phyloP scores from a whole-genome alignment of 2,797 vertebrate genomes.

The Cossypha polioptera region DNA sequence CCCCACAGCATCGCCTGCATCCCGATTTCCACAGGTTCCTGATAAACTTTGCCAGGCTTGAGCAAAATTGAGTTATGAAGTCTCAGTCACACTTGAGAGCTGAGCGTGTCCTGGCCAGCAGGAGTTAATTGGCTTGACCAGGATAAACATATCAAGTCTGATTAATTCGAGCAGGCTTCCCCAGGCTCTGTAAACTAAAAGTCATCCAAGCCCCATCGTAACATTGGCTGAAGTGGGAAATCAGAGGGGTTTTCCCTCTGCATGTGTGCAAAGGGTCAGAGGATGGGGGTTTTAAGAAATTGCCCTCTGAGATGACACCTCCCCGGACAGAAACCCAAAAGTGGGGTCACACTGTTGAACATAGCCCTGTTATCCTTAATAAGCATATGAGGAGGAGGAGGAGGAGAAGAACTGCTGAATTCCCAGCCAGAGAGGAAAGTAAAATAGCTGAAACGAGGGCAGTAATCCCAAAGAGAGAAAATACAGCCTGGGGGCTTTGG shows the following conservation, averaged over 20 bases:
- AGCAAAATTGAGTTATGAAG: not conserved
- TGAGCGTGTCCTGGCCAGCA: not conserved
- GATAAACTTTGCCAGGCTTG: not conserved
- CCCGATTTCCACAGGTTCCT: not conserved
- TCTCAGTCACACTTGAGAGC: not conserved
- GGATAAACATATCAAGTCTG: conserved; percentile 38
- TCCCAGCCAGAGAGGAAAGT: not conserved
- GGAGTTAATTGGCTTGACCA: conserved; percentile 47
- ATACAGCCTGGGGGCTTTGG: not conserved
- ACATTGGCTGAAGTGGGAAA: not conserved
- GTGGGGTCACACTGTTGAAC: not conserved
- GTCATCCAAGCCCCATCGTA: not conserved
- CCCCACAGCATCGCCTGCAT: not conserved
- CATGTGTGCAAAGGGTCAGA: fast-evolving
- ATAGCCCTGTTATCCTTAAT: not conserved
- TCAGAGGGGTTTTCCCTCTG: not conserved
- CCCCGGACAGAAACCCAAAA: not conserved
- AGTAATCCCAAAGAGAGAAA: not conserved
- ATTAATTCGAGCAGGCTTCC: conserved; percentile 32
- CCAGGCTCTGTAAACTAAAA: not conserved
- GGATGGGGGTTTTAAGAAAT: fast-evolving
- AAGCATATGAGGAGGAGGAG: not conserved
- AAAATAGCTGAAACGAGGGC: not conserved
- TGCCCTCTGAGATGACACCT: not conserved
- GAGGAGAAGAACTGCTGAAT: not conserved